Conservation (phyloP, 2,797 vertebrate species). For the Leuciscus waleckii region DNA sequence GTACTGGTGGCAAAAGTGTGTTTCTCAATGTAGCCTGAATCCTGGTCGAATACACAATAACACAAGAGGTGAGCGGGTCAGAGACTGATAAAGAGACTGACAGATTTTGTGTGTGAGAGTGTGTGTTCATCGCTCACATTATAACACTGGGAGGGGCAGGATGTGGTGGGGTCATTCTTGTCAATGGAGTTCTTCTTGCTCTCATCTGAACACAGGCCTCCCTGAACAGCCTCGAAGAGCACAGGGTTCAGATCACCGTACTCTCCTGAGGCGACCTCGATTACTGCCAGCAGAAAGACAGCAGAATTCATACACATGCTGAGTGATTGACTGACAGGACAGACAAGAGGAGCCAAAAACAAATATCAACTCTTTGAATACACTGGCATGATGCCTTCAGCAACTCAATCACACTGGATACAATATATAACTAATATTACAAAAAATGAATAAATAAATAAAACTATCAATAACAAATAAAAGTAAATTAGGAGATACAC, state of each 20-base stretch:
- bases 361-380: neutral
- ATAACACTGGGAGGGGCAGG: slow-evolving; percentile 81
- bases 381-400: neutral
- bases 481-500: neutral
- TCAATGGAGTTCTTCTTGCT: slow-evolving; percentile 89
- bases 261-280: slow-evolving; percentile 97
- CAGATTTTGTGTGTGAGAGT: neutral
- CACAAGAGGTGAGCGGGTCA: neutral
- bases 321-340: neutral
- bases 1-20: slow-evolving; percentile 95
- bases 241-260: slow-evolving; percentile 96
- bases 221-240: slow-evolving; percentile 95
- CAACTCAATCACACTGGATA: neutral
- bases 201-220: slow-evolving; percentile 89
- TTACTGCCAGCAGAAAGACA: slow-evolving; percentile 79
- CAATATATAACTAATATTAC: neutral
- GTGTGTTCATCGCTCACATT: slow-evolving; percentile 69
- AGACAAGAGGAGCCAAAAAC: neutral
- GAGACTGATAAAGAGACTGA: neutral
- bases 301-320: slow-evolving; percentile 24
- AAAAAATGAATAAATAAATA: neutral
- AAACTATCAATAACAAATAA: neutral
- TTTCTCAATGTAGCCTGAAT: slow-evolving; percentile 90
- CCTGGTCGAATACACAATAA: slow-evolving; percentile 64
- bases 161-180: slow-evolving; percentile 79